Evolutionary conservation across 2,797 vertebrate genomes (phyloP).

Genomic region (Alectoris magna): DNA sequence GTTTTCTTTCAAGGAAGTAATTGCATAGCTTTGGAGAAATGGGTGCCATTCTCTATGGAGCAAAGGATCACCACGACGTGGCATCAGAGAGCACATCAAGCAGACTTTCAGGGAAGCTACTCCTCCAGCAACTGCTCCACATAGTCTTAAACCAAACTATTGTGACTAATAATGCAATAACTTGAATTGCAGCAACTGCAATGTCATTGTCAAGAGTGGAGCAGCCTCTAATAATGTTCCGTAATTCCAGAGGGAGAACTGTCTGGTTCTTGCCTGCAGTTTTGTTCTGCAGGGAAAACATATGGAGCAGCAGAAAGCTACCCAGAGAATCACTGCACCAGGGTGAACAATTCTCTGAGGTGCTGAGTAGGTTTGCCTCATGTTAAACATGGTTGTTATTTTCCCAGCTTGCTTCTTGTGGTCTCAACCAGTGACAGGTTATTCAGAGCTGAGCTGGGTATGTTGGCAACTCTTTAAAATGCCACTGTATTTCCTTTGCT

Average conservation of each 20-base stretch:
- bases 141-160: background rate
- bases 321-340: background rate
- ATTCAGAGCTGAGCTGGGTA: background rate
- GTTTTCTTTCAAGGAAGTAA: background rate
- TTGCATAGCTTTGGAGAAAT: background rate
- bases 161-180: background rate
- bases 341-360: background rate
- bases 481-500: background rate
- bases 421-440: background rate
- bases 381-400: background rate
- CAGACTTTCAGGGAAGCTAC: background rate
- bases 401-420: background rate
- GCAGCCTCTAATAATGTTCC: background rate
- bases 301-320: background rate
- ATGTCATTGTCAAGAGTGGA: background rate
- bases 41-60: background rate
- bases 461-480: background rate
- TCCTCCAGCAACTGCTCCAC: background rate
- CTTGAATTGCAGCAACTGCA: background rate
- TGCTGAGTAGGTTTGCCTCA: background rate
- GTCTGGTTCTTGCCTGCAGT: background rate
- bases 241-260: background rate
- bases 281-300: background rate
- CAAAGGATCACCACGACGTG: background rate
- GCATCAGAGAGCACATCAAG: background rate